phyloP scores from a whole-genome alignment of 2,888 invertebrate genomes.

The Ashinkailepas kermadecensis region DNA sequence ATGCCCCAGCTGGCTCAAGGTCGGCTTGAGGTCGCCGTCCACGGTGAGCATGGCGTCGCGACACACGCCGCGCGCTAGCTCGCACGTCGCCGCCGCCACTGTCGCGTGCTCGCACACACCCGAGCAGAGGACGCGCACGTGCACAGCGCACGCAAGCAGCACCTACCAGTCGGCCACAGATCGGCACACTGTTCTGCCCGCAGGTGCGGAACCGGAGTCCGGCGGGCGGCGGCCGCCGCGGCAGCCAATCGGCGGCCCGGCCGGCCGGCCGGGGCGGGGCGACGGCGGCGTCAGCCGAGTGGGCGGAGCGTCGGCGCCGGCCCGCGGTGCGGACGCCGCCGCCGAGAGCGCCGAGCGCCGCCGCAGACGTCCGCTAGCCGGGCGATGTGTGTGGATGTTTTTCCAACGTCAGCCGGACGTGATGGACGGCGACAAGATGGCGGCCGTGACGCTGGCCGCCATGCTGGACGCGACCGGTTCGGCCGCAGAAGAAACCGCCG shows the following conservation, averaged over 20 bases:
- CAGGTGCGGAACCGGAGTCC: not conserved
- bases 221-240: not conserved
- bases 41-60: not conserved
- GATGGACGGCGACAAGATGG: not conserved
- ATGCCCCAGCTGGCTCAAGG: not conserved
- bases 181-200: not conserved
- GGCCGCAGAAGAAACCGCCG: not conserved
- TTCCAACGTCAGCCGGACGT: not conserved
- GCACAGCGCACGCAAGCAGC: not conserved
- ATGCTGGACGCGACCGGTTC: not conserved
- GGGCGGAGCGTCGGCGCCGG: not conserved
- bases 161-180: not conserved
- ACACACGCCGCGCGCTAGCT: not conserved
- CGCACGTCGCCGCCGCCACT: slow-evolving; percentile 10
- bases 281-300: not conserved
- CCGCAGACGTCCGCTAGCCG: not conserved
- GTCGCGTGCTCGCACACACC: not conserved
- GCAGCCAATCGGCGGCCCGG: not conserved
- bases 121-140: not conserved
- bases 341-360: not conserved
- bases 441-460: not conserved
- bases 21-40: not conserved
- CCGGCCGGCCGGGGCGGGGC: not conserved
- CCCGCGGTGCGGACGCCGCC: not conserved
- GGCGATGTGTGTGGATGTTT: not conserved